Percentiles rank a stretch among this genome's conserved stretches.
phyloP scores from a whole-genome alignment of 2,113 vertebrate species.

The Phaetusa simplex region DNA sequence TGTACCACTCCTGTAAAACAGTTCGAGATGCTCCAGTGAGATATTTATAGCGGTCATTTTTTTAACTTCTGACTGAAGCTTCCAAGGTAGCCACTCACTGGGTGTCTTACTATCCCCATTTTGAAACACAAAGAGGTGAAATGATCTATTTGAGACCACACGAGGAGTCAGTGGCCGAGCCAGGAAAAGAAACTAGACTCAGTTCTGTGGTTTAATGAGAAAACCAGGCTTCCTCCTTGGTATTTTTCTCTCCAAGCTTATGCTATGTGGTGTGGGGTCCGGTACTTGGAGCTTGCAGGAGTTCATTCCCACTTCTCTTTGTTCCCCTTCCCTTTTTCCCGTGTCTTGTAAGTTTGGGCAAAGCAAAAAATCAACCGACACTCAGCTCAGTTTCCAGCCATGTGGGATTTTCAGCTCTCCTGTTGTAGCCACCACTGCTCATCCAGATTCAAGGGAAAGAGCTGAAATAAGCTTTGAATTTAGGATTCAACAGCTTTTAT shows the following conservation, averaged over 20 bases:
- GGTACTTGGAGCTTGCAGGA: not conserved
- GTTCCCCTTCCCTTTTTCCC: not conserved
- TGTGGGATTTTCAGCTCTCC: not conserved
- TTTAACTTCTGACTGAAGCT: not conserved
- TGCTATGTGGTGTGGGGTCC: not conserved
- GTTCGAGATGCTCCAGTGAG: not conserved
- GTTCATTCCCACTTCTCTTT: not conserved
- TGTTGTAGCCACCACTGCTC: not conserved
- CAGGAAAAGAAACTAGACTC: slow-evolving; percentile 4
- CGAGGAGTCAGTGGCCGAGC: not conserved
- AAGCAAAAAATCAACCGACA: not conserved
- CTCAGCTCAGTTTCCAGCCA: not conserved
- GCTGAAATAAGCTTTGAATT: not conserved
- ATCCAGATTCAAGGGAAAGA: not conserved
- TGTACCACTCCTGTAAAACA: not conserved
- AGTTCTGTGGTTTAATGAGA: slow-evolving; percentile 13
- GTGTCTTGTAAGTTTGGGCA: not conserved
- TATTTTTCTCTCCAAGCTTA: not conserved
- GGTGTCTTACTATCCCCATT: not conserved
- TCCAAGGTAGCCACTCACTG: not conserved
- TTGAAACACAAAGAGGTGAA: not conserved
- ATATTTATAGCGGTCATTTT: not conserved
- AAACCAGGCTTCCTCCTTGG: not conserved
- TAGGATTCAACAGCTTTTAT: not conserved
- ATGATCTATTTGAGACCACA: slow-evolving; percentile 28